Percentiles rank a stretch among this genome's conserved stretches.
These are phyloP conservation scores for Microctonus hyperodae DNA, from an alignment of 2,888 invertebrate species.

Conservation along the genomic window DNA sequence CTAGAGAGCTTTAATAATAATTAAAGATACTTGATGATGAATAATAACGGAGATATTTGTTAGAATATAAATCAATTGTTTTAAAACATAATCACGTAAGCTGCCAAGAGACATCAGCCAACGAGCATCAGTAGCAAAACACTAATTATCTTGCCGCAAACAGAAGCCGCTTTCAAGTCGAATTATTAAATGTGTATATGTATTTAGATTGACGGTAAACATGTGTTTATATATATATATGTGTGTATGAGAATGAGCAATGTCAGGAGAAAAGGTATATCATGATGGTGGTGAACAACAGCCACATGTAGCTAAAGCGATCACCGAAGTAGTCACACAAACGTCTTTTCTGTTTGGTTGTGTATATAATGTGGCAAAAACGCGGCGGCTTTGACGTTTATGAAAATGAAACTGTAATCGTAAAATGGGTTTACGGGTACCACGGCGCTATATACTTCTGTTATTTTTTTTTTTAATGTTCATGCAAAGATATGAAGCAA, in stretches of 20 bases:
- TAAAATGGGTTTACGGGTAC: constrained; percentile 58
- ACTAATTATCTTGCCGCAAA: constrained; percentile 58
- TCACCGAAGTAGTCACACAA: constrained; percentile 34
- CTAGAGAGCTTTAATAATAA: not conserved
- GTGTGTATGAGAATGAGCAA: not conserved
- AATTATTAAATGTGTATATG: not conserved
- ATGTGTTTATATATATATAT: too few species aligned
- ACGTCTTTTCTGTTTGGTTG: constrained; percentile 14
- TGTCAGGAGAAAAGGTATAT: not conserved
- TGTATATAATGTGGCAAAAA: constrained; percentile 46
- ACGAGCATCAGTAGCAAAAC: constrained; percentile 51
- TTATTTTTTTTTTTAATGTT: not conserved
- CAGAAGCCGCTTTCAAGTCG: constrained; percentile 36
- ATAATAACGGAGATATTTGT: not conserved
- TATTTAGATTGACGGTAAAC: not conserved
- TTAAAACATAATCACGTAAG: not conserved
- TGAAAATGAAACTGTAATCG: constrained; percentile 63
- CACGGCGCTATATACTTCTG: constrained; percentile 18
- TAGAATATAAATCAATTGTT: constrained; percentile 17
- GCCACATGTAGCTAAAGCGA: not conserved
- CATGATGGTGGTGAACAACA: constrained; percentile 1
- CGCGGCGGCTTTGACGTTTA: constrained; percentile 57
- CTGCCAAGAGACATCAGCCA: too few species aligned
- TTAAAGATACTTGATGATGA: not conserved
- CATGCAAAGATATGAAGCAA: not conserved